Base-by-base conservation (phyloP, 2,113 vertebrate genomes). In the Globicephala melas region DNA sequence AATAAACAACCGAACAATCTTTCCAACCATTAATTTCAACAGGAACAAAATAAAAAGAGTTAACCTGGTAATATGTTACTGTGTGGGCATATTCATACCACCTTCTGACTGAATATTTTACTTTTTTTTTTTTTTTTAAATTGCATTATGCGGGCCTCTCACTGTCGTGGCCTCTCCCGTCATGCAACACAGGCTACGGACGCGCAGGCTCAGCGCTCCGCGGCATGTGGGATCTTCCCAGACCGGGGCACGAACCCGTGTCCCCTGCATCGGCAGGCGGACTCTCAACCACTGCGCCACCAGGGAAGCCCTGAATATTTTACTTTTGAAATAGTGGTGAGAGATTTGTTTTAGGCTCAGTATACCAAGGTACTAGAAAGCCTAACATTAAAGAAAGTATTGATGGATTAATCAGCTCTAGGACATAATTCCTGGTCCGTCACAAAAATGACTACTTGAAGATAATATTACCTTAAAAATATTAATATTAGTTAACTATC, bases 1-100 rank as follows among this genome's bases (percentile, higher is more conserved):
- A 94, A 89, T 44, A 97, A 96, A 96, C 94, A 97, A 83, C 7
- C 26, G 73, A 82, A 67, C 4, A 36, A 60, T 44, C 79, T 33
- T 89, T 87, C 38, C 20, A 97, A 60, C 9, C 15, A 60, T 79
- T 81, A 33, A 55, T 88, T 47, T 85, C 67, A 71, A 88, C 0
- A 90, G n/a, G 12, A 20, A 74, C n/a, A 58, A 76, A 87, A 89
- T 80, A 62, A n/a, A 55, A 60, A 83, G 4, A 79, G 5, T 41
- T 28, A 62, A 84, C 60, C 17, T 23, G 6, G 23, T 47, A 60
- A n/a, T 55, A 86, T 74, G 0, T 60, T 83, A 89, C 12, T 84
- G 4, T 67, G 38, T 94, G 28, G 20, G 5, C 15, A 89, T 7
- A 20, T 58, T 47, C 31, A 12, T 68, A 36, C 63, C 38, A 50